Evolutionary conservation across 1,140 invertebrate species (phyloP), one percentile per base, ranked within the genome.

Genomic region (Lordiphosa clarofinis): DNA sequence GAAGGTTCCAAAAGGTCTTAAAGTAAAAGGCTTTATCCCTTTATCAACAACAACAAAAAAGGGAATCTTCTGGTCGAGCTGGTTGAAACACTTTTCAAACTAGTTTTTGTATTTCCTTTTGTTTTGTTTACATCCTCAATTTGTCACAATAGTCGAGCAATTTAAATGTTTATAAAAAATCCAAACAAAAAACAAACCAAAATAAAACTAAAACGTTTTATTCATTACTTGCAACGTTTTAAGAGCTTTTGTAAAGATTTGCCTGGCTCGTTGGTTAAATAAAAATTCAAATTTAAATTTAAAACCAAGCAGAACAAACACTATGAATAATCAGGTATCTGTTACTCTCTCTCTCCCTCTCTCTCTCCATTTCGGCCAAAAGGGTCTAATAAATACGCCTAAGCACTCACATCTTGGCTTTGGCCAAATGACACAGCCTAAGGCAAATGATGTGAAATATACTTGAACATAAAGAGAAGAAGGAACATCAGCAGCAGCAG

Each of bases 371-470:
- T 46, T 46, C 43, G 31, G n/a, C 35, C 31, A 42, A 48, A 56
- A 36, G 8, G 46, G 33, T 58, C 63, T 68, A 68, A 68, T 68
- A 68, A 68, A 68, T 68, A 59, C 52, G 40, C 31, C 64, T 68
- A 67, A 68, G 64, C 55, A 43, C 39, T 60, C 33, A 11, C 63
- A 43, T 49, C 56, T 55, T 19, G 11, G 42, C 49, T 47, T 63
- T 37, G 43, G 33, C 52, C 61, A 55, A 81, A 81, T 75, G 75
- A 81, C 76, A 81, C 72, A 68, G 64, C 58, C 60, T 40, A 70
- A 62, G 65, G 62, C 75, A 82, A 81, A 82, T 82, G 65, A 82
- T 63, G 59, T 76, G 36, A 68, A 76, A 76, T 76, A 59, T 64
- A 28, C 5, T 24, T 24, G 21, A 4, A 57, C 71, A 64, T 68